Evolutionary conservation across 2,113 vertebrate genomes (phyloP), one percentile per base, ranked within the genome.

Genomic region (Myrmecophaga tridactyla): DNA sequence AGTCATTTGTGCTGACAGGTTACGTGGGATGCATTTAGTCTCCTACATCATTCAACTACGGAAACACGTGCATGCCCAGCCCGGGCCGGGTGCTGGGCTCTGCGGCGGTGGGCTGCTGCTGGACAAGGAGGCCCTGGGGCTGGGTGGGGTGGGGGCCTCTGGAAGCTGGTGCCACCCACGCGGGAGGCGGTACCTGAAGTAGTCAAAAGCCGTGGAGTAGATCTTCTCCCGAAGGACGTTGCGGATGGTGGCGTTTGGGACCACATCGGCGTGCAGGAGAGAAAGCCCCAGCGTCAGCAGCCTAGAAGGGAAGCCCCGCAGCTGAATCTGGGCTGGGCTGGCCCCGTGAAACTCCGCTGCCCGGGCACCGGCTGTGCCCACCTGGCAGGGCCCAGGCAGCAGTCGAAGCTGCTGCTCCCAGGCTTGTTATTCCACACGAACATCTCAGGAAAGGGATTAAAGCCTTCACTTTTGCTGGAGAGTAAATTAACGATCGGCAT

Each of bases 191-290:
- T 98, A 99, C 99, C 99, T 99, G 98, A 99, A 99, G 97, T 99
- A 99, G 98, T 99, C 99, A 94, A 99, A 99, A n/a, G 99, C 99
- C 0, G 99, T 99, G 7, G 99, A 99, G 95, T 99, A 99, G 96
- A 99, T 99, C 98, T 99, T 99, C 96, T 99, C 99, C 48, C 99
- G 98, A 58, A 99, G 99, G 80, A 99, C 99, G 0, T 99, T 99
- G 95, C 99, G 99, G 95, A 99, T 99, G 48, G 99, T 99, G 94
- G 99, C 98, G 18, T 99, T 99, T 76, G 99, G 99, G 97, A 99
- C 99, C 46, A 99, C 99, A 81, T 99, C 99, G 27, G 99, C 99
- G 46, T 99, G 99, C 20, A 99, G 98, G n/a, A 99, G 97, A 72
- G 99, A 99, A 92, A 99, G 98, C 4, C 99, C 99, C 9, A 99